A percentile compares a stretch with the other conserved stretches of the same genome.
Evolutionary conservation across 2,888 invertebrate genomes (phyloP).

Genomic region (Ernsta delagoae): DNA sequence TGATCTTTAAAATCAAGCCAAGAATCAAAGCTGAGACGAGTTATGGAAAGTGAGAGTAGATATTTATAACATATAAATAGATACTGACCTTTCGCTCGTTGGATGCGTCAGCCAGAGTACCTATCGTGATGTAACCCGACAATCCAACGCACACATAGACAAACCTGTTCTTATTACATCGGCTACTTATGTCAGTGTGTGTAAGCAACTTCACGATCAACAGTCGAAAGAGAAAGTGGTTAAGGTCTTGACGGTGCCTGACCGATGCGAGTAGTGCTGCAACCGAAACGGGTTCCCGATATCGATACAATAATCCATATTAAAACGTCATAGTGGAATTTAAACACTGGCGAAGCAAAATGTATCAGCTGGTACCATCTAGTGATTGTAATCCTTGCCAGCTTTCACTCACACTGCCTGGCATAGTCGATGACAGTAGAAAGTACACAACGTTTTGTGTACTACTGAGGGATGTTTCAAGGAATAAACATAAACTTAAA

Average conservation of each 20-base stretch:
- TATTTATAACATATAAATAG: slow-evolving; percentile 63
- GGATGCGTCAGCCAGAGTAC: slow-evolving; percentile 75
- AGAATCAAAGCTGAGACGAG: slow-evolving; percentile 55
- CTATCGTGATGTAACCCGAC: slow-evolving; percentile 69
- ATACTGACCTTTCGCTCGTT: slow-evolving; percentile 75
- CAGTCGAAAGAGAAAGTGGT: slow-evolving; percentile 81
- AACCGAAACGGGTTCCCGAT: slow-evolving; percentile 43
- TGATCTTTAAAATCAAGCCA: slow-evolving; percentile 56
- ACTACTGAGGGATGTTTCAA: slow-evolving; percentile 21
- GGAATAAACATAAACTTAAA: no score
- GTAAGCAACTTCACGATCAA: slow-evolving; percentile 51
- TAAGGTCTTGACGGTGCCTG: slow-evolving; percentile 65
- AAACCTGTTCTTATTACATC: slow-evolving; percentile 39
- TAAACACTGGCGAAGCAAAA: slow-evolving; percentile 24
- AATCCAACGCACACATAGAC: slow-evolving; percentile 48
- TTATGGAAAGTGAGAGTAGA: slow-evolving; percentile 73
- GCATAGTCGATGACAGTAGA: slow-evolving; percentile 35
- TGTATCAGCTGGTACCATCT: slow-evolving; percentile 34
- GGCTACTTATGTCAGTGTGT: slow-evolving; percentile 46
- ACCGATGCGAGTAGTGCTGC: slow-evolving; percentile 56
- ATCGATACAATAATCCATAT: slow-evolving; percentile 47
- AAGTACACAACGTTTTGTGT: slow-evolving; percentile 34
- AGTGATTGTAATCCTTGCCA: slow-evolving; percentile 35
- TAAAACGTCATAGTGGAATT: slow-evolving; percentile 30
- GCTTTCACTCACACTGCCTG: slow-evolving; percentile 37